Percentiles rank a stretch among this genome's conserved stretches.
phyloP scores from a whole-genome alignment of 2,888 invertebrate genomes.

The Acholoe squamosa region DNA sequence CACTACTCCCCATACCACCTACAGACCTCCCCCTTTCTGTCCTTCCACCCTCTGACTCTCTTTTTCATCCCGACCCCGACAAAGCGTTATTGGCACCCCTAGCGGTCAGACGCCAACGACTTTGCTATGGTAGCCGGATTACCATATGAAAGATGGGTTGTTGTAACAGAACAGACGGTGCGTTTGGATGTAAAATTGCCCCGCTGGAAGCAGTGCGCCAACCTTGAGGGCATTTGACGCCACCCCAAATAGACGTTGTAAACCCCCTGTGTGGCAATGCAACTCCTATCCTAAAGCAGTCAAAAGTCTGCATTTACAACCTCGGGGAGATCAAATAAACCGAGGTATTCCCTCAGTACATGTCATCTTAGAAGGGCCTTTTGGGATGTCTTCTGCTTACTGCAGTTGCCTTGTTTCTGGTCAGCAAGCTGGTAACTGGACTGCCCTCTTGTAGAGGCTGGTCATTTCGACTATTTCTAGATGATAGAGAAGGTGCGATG shows the following conservation, averaged over 20 bases:
- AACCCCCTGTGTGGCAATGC: neutral
- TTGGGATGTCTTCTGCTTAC: too few species aligned
- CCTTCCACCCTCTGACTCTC: neutral
- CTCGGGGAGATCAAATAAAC: too few species aligned
- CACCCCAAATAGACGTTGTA: neutral
- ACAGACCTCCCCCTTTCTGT: neutral
- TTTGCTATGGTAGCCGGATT: neutral
- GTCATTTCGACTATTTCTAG: too few species aligned
- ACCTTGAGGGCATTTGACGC: conserved; percentile 1
- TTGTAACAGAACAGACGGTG: conserved; percentile 14
- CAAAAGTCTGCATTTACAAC: too few species aligned
- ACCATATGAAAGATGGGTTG: conserved; percentile 48
- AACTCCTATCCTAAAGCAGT: too few species aligned
- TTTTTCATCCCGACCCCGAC: neutral
- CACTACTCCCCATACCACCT: neutral
- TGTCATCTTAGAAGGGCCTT: too few species aligned
- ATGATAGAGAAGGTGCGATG: too few species aligned
- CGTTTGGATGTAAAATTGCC: conserved; percentile 21
- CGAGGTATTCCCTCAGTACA: too few species aligned
- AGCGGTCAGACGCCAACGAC: conserved; percentile 38
- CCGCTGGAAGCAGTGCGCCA: neutral
- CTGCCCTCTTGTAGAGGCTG: too few species aligned
- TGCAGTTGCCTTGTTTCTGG: too few species aligned
- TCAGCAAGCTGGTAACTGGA: too few species aligned
- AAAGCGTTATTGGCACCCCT: neutral